phyloP scores from a whole-genome alignment of 2,888 invertebrate species.

The Parnassius mnemosyne region DNA sequence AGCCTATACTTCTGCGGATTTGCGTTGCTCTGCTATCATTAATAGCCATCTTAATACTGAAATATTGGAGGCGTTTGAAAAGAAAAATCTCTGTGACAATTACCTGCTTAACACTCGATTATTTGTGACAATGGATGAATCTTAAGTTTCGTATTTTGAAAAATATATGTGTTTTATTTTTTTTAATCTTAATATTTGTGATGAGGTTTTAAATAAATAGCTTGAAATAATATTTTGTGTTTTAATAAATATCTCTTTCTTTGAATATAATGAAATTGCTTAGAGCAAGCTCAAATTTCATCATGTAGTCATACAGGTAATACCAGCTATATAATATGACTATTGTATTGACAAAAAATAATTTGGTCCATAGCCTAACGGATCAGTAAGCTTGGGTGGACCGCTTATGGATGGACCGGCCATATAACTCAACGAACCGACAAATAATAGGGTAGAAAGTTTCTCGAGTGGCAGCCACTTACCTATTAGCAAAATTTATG shows the following conservation, averaged over 20 bases:
- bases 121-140: constrained; percentile 34
- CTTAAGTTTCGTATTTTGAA: not conserved
- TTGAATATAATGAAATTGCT: too few relatives aligned
- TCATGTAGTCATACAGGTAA: too few relatives aligned
- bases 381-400: too few relatives aligned
- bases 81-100: constrained; percentile 49
- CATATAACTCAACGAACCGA: too few relatives aligned
- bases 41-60: constrained; percentile 45
- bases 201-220: constrained; percentile 11
- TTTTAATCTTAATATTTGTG: constrained; percentile 7
- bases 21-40: constrained; percentile 45
- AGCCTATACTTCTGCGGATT: constrained; percentile 37
- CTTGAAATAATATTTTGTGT: not conserved
- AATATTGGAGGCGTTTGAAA: constrained; percentile 40
- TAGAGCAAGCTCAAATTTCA: too few relatives aligned
- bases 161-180: not conserved
- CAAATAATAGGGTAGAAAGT: too few relatives aligned
- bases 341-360: too few relatives aligned
- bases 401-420: too few relatives aligned
- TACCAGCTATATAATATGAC: not conserved
- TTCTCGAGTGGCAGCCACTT: too few relatives aligned
- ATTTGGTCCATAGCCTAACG: too few relatives aligned
- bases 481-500: too few relatives aligned
- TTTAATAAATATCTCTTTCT: not conserved
- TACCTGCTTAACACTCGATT: constrained; percentile 42